Conservation (phyloP, 1,140 invertebrate genomes). For the Bathynomus jamesi region DNA sequence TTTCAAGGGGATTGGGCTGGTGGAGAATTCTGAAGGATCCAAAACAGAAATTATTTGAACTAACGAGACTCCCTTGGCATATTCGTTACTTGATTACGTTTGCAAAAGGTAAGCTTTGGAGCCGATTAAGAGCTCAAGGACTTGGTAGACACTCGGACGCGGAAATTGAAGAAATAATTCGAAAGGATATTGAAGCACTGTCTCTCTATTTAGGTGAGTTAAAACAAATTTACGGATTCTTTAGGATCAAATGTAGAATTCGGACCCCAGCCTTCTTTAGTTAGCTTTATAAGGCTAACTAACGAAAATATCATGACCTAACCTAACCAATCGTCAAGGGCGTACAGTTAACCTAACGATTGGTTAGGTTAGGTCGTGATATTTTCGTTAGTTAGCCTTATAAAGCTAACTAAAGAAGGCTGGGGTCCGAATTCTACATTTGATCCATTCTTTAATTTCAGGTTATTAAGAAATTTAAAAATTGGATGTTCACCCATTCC, state of each 20-base stretch:
- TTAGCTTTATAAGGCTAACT: too few species aligned
- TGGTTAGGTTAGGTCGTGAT: background rate
- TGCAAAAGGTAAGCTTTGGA: background rate
- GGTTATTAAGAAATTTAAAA: too few species aligned
- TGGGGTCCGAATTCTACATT: too few species aligned
- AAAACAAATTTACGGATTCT: background rate
- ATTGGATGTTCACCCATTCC: too few species aligned
- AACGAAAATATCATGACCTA: too few species aligned
- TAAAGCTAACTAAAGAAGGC: too few species aligned
- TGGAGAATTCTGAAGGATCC: conserved; percentile 37
- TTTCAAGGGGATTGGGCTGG: conserved; percentile 28
- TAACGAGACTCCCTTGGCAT: background rate
- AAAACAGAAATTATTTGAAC: background rate
- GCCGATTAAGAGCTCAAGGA: conserved; percentile 18
- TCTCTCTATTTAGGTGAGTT: conserved; percentile 38
- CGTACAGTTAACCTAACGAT: background rate
- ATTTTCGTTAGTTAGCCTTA: background rate
- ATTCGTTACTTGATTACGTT: background rate
- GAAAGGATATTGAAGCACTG: conserved; percentile 29
- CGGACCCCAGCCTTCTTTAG: too few species aligned
- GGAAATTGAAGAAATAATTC: conserved; percentile 35
- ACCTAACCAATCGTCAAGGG: too few species aligned
- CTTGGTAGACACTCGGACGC: conserved; percentile 26
- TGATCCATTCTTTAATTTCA: too few species aligned
- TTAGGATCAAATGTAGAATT: too few species aligned